Evolutionary conservation across 2,113 vertebrate genomes (phyloP).

Genomic region (Talpa occidentalis): DNA sequence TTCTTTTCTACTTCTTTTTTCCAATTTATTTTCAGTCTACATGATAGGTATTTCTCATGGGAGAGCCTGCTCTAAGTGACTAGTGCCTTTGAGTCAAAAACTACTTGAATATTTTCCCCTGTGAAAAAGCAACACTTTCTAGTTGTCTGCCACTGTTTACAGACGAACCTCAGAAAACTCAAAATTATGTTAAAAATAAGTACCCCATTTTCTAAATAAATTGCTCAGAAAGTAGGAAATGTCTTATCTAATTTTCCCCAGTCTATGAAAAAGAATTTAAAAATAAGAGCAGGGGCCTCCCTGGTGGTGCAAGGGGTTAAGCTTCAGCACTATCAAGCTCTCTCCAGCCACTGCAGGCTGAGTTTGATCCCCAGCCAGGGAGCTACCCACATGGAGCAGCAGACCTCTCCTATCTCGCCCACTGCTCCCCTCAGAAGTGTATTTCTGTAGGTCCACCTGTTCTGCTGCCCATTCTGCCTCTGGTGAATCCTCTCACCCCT

Average conservation of each 20-base stretch:
- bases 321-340: no score
- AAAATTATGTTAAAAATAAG: not conserved
- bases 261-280: not conserved
- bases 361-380: no score
- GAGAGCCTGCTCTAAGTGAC: slow-evolving; percentile 15
- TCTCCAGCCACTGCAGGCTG: no score
- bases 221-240: not conserved
- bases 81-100: slow-evolving; percentile 55
- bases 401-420: no score
- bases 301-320: no score
- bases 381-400: no score
- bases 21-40: slow-evolving; percentile 68
- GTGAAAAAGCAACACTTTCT: not conserved
- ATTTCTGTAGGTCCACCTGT: no score
- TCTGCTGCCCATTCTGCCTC: no score
- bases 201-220: not conserved
- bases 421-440: no score
- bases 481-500: no score
- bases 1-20: not conserved
- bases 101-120: not conserved
- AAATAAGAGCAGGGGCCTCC: not conserved
- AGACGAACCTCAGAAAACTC: not conserved
- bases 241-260: not conserved
- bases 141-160: not conserved
- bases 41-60: slow-evolving; percentile 58